Evolutionary conservation across 2,888 invertebrate genomes (phyloP).

Genomic region (Apamea monoglypha): DNA sequence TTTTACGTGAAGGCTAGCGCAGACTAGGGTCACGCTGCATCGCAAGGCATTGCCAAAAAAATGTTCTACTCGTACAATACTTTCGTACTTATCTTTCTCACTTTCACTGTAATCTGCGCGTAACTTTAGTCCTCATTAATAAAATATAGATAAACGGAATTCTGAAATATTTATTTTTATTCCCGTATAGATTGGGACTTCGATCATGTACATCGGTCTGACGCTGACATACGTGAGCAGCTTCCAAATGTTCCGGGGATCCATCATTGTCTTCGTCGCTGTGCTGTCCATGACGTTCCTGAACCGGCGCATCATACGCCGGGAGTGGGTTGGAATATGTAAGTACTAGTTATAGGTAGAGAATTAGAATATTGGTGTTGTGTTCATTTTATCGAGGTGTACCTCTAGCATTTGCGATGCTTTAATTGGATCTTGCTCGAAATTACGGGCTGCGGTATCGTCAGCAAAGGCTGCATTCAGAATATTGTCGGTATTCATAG

Average conservation of each 20-base stretch:
- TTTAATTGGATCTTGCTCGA: not conserved
- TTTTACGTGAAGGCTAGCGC: not conserved
- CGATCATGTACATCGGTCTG: conserved; percentile 97
- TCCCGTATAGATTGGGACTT: conserved; percentile 92
- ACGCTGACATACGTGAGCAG: conserved; percentile 98
- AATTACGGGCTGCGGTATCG: not conserved
- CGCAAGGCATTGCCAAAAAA: not conserved
- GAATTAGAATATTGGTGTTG: not conserved
- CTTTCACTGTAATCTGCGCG: not conserved
- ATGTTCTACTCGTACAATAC: not conserved
- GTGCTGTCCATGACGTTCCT: conserved; percentile 96
- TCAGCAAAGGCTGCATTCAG: not conserved
- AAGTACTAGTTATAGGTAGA: conserved; percentile 62
- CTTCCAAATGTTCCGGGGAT: conserved; percentile 98
- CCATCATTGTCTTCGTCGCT: conserved; percentile 97
- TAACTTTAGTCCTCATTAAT: not conserved
- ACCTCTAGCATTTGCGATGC: not conserved
- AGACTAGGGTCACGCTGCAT: not conserved
- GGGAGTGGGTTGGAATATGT: conserved; percentile 95
- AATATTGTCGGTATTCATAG: not conserved
- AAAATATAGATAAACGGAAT: not conserved
- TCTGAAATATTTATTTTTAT: not conserved
- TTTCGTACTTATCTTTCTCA: not conserved
- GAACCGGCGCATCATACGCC: conserved; percentile 90
- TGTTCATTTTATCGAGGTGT: not conserved